Evolutionary conservation across 2,797 vertebrate species (phyloP).

Genomic region (Vipera latastei): DNA sequence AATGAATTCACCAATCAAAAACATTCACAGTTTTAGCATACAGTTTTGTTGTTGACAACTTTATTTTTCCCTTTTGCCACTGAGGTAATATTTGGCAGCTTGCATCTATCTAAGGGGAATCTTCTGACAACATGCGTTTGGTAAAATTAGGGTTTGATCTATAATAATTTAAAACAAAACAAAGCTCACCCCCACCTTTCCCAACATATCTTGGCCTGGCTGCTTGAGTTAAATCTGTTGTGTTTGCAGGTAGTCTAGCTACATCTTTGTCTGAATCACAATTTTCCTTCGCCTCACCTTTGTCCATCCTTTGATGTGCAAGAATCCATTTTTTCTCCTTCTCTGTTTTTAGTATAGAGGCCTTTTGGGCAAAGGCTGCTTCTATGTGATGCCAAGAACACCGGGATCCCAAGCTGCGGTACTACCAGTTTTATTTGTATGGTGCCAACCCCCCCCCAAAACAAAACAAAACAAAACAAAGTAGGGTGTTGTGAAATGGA

Average conservation of each 20-base stretch:
- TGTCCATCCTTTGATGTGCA: not conserved
- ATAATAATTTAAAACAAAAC: conserved; percentile 1
- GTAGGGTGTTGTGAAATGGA: not conserved
- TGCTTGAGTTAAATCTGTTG: not conserved
- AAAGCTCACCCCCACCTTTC: not conserved
- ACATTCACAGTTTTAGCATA: conserved; percentile 45
- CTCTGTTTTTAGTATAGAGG: not conserved
- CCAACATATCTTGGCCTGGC: not conserved
- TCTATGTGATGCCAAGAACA: not conserved
- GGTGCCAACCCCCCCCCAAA: not conserved
- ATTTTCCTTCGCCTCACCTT: not conserved
- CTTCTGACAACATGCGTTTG: conserved; percentile 43
- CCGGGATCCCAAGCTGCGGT: not conserved
- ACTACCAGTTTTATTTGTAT: not conserved
- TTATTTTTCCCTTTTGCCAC: conserved; percentile 34
- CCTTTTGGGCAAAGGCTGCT: not conserved
- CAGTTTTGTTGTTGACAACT: conserved; percentile 44
- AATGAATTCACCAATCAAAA: conserved; percentile 56
- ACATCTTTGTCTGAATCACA: conserved; percentile 35
- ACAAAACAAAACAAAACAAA: not conserved
- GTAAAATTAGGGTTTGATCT: conserved; percentile 22
- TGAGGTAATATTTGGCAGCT: conserved; percentile 46
- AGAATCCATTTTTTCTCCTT: not conserved
- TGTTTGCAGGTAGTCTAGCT: conserved; percentile 36
- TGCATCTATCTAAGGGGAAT: conserved; percentile 29